Evolutionary conservation across 2,797 vertebrate species (phyloP), one percentile per base, ranked within the genome.

Genomic region (Pagetopsis macropterus): DNA sequence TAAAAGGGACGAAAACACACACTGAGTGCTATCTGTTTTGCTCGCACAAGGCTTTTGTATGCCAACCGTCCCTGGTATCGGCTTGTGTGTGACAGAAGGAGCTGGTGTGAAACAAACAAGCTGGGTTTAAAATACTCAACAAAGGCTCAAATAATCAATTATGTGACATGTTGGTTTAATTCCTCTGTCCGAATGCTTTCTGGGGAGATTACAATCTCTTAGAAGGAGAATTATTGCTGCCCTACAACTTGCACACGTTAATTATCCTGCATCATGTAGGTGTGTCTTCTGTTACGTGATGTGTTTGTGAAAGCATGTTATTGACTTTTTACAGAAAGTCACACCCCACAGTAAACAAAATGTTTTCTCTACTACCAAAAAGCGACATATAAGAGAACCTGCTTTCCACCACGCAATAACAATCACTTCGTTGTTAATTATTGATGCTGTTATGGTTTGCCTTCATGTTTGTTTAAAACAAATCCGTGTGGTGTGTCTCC

Each of bases 81-180:
- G 41, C 7, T 41, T 56, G 45, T 12, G 54, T 52, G 60, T 64
- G 80, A 60, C 61, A 51, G 67, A 40, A 19, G 17, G 50, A 73
- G 66, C 69, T 46, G 31, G 68, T 27, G 64, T 62, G 70, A 57
- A 72, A 71, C 65, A 76, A 78, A 76, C 37, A 66, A 57, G 44
- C 27, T 65, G 69, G 43, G 58, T 58, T 66, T 68, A 67, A 81
- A 85, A 77, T n/a, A 57, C 60, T 52, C 59, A 57, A 46, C 66
- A 65, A 59, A 56, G 48, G 49, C 19, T 65, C 54, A 65, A 48
- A 76, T 58, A 76, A 84, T 86, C 79, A 68, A 75, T 84, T 55
- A 40, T 8, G 60, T 82, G 78, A 87, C 83, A 77, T 85, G 86
- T 83, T 37, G 57, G 41, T 79, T 79, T 61, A 71, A 84, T 73